Percentiles rank a stretch among this genome's conserved stretches.
Conservation (phyloP, 2,113 vertebrate genomes). For the Chascanopsetta lugubris region DNA sequence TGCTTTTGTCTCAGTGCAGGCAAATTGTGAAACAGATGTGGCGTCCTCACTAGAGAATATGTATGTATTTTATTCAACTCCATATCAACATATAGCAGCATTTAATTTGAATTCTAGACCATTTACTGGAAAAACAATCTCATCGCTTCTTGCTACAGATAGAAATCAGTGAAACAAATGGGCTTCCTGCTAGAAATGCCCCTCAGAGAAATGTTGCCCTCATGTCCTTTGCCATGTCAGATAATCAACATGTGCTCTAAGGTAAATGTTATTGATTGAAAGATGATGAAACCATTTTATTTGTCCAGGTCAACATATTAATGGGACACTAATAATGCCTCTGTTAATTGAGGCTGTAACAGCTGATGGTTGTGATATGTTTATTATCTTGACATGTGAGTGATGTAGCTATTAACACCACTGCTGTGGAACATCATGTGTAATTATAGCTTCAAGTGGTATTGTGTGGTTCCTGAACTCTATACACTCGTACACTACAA, state of each 20-base stretch:
- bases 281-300: neutral
- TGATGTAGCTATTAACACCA: neutral
- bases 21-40: slow-evolving; percentile 26
- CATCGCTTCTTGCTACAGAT: slow-evolving; percentile 4
- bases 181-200: neutral
- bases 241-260: no score
- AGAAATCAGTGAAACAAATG: slow-evolving; percentile 1
- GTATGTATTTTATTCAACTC: no score
- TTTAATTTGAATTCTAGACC: neutral
- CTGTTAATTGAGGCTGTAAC: neutral
- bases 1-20: slow-evolving; percentile 33
- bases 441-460: neutral
- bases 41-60: no score
- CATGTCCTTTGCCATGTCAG: neutral
- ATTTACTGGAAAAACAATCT: neutral
- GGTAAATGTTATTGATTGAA: neutral
- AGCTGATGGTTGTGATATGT: neutral
- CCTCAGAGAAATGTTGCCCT: neutral
- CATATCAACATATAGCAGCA: no score
- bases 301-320: neutral
- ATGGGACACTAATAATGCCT: neutral
- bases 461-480: neutral
- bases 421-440: neutral
- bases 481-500: no score
- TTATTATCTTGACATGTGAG: neutral